Conservation (phyloP, 2,797 vertebrate species). For the Lepus townsendii region DNA sequence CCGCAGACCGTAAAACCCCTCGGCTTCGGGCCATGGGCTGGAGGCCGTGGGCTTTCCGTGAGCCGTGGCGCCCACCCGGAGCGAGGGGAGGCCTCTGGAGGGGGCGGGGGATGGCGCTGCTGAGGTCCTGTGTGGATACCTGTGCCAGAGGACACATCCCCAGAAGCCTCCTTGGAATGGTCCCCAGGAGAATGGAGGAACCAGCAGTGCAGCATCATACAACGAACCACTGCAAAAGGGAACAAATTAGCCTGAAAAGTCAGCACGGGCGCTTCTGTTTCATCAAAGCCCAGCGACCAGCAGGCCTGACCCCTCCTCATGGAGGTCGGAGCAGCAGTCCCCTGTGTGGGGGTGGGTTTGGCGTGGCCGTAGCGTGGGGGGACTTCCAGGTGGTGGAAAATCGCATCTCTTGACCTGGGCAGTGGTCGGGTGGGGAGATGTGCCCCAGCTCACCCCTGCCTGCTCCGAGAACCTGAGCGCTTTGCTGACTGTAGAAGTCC, state of each 20-base stretch:
- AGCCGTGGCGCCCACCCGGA: neutral
- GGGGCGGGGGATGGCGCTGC: neutral
- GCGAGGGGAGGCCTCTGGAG: neutral
- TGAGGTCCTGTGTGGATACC: neutral
- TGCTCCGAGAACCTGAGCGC: neutral
- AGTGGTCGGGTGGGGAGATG: accelerated
- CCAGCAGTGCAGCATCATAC: accelerated
- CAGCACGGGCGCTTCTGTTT: accelerated
- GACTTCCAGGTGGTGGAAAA: too few relatives aligned
- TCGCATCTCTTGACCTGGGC: accelerated
- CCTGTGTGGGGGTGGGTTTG: accelerated
- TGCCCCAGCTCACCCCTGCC: neutral
- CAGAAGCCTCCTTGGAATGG: neutral
- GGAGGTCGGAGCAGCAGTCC: too few relatives aligned
- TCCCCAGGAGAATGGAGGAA: neutral
- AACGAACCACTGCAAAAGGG: accelerated
- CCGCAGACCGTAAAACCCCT: slow-evolving; percentile 86
- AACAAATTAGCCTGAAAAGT: accelerated
- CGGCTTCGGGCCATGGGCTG: slow-evolving; percentile 76
- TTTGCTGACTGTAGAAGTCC: neutral
- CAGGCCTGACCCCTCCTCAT: neutral
- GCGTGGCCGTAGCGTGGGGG: neutral
- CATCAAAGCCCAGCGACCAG: neutral
- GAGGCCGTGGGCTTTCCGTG: slow-evolving; percentile 75
- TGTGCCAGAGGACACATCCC: neutral